Conservation (phyloP, 2,797 vertebrate species). For the Ceyx erithaca region DNA sequence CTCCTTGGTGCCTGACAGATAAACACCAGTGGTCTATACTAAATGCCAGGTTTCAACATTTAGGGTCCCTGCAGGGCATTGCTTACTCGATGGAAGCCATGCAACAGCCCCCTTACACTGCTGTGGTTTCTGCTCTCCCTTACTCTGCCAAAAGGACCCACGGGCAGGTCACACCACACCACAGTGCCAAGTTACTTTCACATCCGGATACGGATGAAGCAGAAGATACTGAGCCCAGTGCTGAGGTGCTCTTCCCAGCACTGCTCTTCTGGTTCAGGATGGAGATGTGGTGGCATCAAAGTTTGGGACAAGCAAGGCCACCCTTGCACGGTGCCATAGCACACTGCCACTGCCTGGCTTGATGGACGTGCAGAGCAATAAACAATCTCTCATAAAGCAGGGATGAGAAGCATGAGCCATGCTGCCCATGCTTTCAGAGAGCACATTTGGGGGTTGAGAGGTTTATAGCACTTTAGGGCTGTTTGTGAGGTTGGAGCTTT, state of each 20-base stretch:
- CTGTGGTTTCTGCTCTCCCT: not conserved
- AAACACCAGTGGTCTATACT: not conserved
- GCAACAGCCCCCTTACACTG: rapidly evolving
- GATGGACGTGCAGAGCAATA: constrained; percentile 60
- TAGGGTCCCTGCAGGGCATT: not conserved
- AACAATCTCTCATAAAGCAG: constrained; percentile 44
- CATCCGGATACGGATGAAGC: rapidly evolving
- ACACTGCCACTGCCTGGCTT: not conserved
- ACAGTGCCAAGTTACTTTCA: rapidly evolving
- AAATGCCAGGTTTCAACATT: not conserved
- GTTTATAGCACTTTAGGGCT: constrained; percentile 83
- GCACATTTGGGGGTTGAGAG: constrained; percentile 61
- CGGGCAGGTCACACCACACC: rapidly evolving
- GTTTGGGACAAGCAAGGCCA: not conserved
- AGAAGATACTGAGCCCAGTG: rapidly evolving
- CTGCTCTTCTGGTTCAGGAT: not conserved
- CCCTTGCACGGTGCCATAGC: not conserved
- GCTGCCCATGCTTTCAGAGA: constrained; percentile 30
- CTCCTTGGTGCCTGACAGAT: not conserved
- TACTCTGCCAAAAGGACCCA: not conserved
- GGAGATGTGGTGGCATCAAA: not conserved
- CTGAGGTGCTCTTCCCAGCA: rapidly evolving
- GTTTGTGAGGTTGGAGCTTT: constrained; percentile 82
- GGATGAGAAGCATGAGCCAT: not conserved
- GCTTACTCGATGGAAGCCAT: not conserved